These are phyloP conservation scores for Hermatobates lingyangjiaoensis DNA, from an alignment of 1,140 invertebrate species.

Conservation along the genomic window DNA sequence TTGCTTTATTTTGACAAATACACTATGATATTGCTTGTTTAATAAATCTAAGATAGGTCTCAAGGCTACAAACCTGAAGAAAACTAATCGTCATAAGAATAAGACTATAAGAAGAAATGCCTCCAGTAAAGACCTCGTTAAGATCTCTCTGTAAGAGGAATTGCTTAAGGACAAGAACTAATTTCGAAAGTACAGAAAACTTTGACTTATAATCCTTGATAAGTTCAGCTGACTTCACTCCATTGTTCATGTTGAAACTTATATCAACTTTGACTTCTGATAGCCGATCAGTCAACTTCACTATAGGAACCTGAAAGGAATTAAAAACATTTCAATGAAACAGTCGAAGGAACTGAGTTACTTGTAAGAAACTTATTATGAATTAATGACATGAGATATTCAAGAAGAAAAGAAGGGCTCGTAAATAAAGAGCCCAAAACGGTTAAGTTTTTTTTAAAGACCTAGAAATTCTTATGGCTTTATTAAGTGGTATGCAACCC, in stretches of 20 bases:
- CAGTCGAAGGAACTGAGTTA: not conserved
- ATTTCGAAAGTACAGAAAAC: constrained; percentile 73
- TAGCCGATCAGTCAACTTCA: constrained; percentile 88
- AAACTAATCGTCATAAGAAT: constrained; percentile 98
- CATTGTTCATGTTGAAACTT: constrained; percentile 94
- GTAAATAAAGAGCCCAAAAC: too few relatives aligned
- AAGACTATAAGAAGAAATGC: constrained; percentile 95
- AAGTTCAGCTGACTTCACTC: constrained; percentile 83
- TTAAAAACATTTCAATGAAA: not conserved
- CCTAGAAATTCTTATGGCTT: too few relatives aligned
- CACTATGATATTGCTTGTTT: too few relatives aligned
- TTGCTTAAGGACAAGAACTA: constrained; percentile 94
- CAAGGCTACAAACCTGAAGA: too few relatives aligned
- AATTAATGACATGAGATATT: too few relatives aligned
- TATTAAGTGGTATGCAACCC: too few relatives aligned
- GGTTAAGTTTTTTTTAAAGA: too few relatives aligned
- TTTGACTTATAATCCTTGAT: constrained; percentile 66
- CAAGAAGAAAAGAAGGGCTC: too few relatives aligned
- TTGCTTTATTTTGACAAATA: too few relatives aligned
- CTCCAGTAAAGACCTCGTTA: constrained; percentile 97
- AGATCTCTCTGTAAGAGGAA: constrained; percentile 91
- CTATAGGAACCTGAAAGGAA: constrained; percentile 60
- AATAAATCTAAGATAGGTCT: too few relatives aligned
- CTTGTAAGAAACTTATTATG: too few relatives aligned
- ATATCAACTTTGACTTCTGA: constrained; percentile 92